Evolutionary conservation across 2,113 vertebrate species (phyloP).

Genomic region (Malurus cyaneus): DNA sequence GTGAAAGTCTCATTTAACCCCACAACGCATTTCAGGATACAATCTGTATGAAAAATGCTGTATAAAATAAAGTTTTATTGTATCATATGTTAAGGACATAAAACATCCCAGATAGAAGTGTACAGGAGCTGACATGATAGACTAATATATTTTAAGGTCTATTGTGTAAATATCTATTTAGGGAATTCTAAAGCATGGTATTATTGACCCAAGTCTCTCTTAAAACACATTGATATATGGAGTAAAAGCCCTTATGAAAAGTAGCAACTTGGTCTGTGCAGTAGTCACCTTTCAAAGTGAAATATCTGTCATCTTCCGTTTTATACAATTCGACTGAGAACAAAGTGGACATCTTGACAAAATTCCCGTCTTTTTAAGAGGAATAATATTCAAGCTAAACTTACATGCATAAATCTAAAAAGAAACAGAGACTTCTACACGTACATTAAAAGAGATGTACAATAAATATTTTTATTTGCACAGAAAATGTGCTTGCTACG

Average conservation of each 20-base stretch:
- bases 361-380: constrained; percentile 26
- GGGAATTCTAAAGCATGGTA: constrained; percentile 74
- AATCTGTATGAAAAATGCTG: constrained; percentile 45
- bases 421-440: neutral
- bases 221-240: constrained; percentile 70
- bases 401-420: neutral
- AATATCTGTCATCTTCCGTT: constrained; percentile 61
- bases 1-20: constrained; percentile 35
- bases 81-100: constrained; percentile 71
- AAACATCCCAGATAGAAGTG: constrained; percentile 57
- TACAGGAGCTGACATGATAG: constrained; percentile 62
- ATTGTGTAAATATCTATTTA: constrained; percentile 74
- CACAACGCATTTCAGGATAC: neutral
- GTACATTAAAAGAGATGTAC: neutral
- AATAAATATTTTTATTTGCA: neutral
- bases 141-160: constrained; percentile 74
- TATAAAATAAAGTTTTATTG: constrained; percentile 68
- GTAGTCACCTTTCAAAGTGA: constrained; percentile 70
- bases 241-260: constrained; percentile 72
- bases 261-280: constrained; percentile 57
- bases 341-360: neutral
- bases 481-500: neutral
- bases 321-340: constrained; percentile 52
- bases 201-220: constrained; percentile 72
- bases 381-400: neutral